Base-by-base conservation (phyloP, 2,888 invertebrate species). In the Craniophora ligustri region DNA sequence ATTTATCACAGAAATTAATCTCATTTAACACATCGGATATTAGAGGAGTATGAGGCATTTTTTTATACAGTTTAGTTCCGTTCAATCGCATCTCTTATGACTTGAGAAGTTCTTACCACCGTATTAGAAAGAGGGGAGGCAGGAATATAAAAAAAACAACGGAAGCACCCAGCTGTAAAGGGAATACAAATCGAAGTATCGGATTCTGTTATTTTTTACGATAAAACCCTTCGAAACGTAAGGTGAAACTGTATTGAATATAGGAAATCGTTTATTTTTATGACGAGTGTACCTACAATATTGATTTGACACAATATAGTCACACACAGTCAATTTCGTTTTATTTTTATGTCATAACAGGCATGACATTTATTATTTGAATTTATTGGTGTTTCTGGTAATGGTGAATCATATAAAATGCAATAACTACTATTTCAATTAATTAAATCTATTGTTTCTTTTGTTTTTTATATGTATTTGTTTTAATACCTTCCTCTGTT, bases 121-220 rank as follows among this genome's bases (percentile, higher is more conserved):
- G 49, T 69, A 63, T 69, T 69, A 63, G 48, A 81, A 74, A 72
- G 67, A 65, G 35, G 65, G 72, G 61, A 67, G 72, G 71, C 49
- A 61, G 69, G 76, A 76, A 68, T n/a, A n/a, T n/a, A 72, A 74
- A 54, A 63, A 81, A 86, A 79, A 82, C 75, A 83, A 71, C 79
- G 82, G 84, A 82, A 79, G 65, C 72, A 58, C 60, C 65, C 77
- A 65, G 53, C 72, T 79, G 76, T 65, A 77, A 77, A 79, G 73
- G 77, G 85, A 85, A 86, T 87, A 86, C 86, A 79, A 86, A 85
- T 82, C 82, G 81, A 77, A 79, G 76, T 78, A 82, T 79, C 72
- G 58, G 55, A 71, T 72, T 71, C 61, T 56, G 64, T 70, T 72
- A 70, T 64, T 72, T 70, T 72, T 72, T 72, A 64, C 51, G 61